Conservation (phyloP, 2,888 invertebrate species). For the Lydus trimaculatus region DNA sequence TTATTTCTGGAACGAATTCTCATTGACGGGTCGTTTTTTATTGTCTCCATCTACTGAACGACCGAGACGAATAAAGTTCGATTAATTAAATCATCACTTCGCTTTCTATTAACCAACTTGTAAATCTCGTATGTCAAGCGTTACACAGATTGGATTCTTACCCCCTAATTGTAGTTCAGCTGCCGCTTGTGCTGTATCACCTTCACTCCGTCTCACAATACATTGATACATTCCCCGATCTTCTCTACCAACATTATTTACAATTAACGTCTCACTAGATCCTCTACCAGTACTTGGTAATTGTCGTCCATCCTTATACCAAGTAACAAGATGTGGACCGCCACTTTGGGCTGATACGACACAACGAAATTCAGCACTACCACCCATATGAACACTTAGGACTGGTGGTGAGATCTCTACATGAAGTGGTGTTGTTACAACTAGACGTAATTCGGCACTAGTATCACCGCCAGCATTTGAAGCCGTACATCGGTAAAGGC, state of each 20-base stretch:
- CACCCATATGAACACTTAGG: constrained; percentile 76
- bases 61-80: background rate
- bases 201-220: constrained; percentile 73
- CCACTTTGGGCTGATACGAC: constrained; percentile 65
- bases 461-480: constrained; percentile 76
- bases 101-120: background rate
- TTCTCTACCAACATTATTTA: constrained; percentile 73
- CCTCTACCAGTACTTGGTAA: constrained; percentile 72
- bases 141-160: constrained; percentile 47
- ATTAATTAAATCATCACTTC: constrained; percentile 3
- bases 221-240: constrained; percentile 82
- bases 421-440: constrained; percentile 72
- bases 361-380: constrained; percentile 74
- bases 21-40: background rate
- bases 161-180: constrained; percentile 77
- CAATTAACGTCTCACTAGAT: constrained; percentile 68
- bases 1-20: background rate
- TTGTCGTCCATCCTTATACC: constrained; percentile 73
- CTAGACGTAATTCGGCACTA: constrained; percentile 71
- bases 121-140: background rate
- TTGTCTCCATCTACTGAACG: background rate
- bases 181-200: constrained; percentile 78
- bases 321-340: constrained; percentile 60
- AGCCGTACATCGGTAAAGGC: constrained; percentile 73
- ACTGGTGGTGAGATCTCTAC: constrained; percentile 72